Conservation (phyloP, 2,888 invertebrate genomes). For the Bembecia ichneumoniformis region DNA sequence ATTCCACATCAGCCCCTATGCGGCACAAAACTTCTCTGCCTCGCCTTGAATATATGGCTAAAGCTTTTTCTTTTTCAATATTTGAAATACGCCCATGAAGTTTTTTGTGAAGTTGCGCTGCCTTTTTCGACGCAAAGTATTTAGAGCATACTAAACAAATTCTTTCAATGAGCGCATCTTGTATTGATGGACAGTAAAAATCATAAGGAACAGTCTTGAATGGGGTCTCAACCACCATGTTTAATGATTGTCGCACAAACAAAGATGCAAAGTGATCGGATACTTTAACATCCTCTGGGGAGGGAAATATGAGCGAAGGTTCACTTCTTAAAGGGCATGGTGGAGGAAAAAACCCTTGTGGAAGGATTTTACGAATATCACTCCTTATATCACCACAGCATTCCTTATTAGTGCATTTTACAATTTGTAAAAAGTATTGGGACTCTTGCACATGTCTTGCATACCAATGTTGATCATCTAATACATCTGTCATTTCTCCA, state of each 20-base stretch:
- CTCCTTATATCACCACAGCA: conserved; percentile 1
- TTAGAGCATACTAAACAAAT: too few species aligned
- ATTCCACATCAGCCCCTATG: conserved; percentile 3
- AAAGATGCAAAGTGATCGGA: too few species aligned
- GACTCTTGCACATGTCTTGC: conserved; percentile 2
- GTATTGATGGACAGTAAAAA: too few species aligned
- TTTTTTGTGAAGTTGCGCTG: conserved; percentile 2
- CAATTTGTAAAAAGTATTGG: conserved; percentile 2
- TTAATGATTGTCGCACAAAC: too few species aligned
- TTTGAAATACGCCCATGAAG: conserved; percentile 2
- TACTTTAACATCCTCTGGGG: too few species aligned
- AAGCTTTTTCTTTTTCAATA: conserved; percentile 4
- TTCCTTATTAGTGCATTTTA: conserved; percentile 1
- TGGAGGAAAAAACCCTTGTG: conserved; percentile 1
- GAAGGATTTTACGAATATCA: background rate
- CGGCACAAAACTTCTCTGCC: conserved; percentile 5
- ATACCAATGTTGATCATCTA: background rate
- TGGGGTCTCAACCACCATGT: too few species aligned
- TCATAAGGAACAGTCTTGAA: too few species aligned
- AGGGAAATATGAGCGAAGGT: too few species aligned
- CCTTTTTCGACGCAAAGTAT: too few species aligned
- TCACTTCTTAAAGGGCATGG: too few species aligned
- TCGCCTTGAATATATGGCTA: conserved; percentile 5
- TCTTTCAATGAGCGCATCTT: too few species aligned
- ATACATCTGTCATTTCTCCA: background rate